Percentiles rank a stretch among this genome's conserved stretches.
Conservation (phyloP, 92 coral and sea anemone species). For the Phenganax stokvisi region DNA sequence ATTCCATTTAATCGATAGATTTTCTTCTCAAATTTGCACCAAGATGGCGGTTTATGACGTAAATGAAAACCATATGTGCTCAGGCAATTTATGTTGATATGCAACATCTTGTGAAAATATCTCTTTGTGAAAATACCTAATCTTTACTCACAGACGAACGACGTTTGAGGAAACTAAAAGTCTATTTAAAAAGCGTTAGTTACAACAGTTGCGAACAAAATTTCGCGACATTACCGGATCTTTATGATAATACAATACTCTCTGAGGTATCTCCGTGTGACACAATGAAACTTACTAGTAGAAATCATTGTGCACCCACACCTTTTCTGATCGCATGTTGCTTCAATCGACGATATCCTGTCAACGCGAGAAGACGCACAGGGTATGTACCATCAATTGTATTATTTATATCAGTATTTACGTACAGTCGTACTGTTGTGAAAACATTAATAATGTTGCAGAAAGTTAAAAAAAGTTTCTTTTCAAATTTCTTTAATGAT, state of each 20-base stretch:
- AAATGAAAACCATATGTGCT: not conserved
- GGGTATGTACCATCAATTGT: not conserved
- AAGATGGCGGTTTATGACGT: too few relatives aligned
- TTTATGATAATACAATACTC: conserved; percentile 64
- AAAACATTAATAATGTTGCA: conserved; percentile 12
- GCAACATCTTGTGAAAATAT: not conserved
- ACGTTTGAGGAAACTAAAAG: conserved; percentile 81
- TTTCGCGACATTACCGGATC: conserved; percentile 73
- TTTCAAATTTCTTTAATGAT: not conserved
- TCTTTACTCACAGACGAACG: conserved; percentile 61
- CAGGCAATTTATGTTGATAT: not conserved
- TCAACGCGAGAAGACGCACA: conserved; percentile 6
- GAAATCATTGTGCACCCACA: conserved; percentile 80
- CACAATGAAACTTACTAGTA: conserved; percentile 51
- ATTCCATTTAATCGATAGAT: too few relatives aligned
- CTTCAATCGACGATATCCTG: conserved; percentile 59
- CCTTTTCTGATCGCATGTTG: conserved; percentile 90
- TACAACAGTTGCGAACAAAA: conserved; percentile 72
- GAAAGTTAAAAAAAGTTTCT: not conserved
- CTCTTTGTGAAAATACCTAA: not conserved
- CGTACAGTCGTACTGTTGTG: not conserved
- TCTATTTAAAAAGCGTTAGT: conserved; percentile 81
- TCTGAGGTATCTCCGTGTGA: conserved; percentile 78
- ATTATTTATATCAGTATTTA: not conserved
- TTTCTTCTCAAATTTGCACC: too few relatives aligned